phyloP scores from a whole-genome alignment of 1,140 invertebrate genomes.

The Bathynomus jamesi region DNA sequence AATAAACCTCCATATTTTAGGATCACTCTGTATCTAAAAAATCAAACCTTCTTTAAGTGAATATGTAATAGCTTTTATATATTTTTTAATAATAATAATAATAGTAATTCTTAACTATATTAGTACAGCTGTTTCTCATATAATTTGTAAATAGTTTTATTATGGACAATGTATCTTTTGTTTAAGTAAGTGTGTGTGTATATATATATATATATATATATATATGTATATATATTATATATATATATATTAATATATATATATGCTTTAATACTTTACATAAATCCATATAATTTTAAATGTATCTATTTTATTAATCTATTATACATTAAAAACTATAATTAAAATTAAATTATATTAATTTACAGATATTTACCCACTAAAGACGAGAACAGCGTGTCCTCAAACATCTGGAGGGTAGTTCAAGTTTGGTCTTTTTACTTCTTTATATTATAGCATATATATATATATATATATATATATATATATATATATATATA shows the following conservation, averaged over 20 bases:
- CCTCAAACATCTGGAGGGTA: too few relatives aligned
- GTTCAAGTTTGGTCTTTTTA: neutral
- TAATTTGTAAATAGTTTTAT: too few relatives aligned
- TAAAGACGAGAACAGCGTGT: too few relatives aligned
- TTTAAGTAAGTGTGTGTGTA: slow-evolving; percentile 3
- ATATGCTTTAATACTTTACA: neutral
- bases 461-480: slow-evolving; percentile 10
- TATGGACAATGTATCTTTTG: too few relatives aligned
- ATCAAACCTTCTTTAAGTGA: too few relatives aligned
- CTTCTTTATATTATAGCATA: slow-evolving; percentile 4
- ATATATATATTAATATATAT: slow-evolving; percentile 11
- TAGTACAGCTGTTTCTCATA: too few relatives aligned
- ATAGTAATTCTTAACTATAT: too few relatives aligned
- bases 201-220: neutral
- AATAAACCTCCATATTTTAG: too few relatives aligned
- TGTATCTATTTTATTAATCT: neutral
- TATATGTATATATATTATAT: slow-evolving; percentile 2
- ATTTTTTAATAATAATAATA: too few relatives aligned
- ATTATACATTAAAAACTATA: neutral
- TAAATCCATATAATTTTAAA: neutral
- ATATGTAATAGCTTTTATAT: too few relatives aligned
- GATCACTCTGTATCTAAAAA: too few relatives aligned
- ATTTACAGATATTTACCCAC: too few relatives aligned
- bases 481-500: slow-evolving; percentile 7
- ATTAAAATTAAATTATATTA: neutral